These are phyloP conservation scores for Nettapus auritus DNA, from an alignment of 2,113 vertebrate species.

Conservation along the genomic window DNA sequence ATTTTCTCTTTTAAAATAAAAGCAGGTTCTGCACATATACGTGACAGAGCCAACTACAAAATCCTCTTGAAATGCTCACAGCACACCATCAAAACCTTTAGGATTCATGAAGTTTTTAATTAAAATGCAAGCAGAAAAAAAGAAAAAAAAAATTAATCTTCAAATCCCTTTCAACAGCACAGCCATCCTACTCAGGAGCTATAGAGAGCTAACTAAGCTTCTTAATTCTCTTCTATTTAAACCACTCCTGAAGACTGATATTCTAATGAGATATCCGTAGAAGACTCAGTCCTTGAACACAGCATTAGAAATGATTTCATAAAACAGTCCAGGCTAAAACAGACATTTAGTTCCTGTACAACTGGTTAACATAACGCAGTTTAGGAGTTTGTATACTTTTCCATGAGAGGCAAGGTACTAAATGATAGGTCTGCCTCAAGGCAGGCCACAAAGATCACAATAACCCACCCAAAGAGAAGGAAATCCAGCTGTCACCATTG, in stretches of 20 bases:
- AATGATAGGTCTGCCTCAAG: background rate
- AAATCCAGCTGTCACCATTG: background rate
- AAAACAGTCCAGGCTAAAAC: background rate
- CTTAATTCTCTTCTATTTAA: conserved; percentile 51
- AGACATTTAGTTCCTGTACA: background rate
- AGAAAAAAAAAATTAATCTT: background rate
- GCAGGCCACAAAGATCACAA: conserved; percentile 39
- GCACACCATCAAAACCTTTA: background rate
- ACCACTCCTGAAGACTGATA: conserved; percentile 12
- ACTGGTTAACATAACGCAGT: background rate
- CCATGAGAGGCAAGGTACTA: background rate
- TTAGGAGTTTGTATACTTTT: background rate
- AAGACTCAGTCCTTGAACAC: background rate
- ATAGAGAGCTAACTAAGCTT: conserved; percentile 14
- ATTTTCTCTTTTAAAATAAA: background rate
- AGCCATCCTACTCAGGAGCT: background rate
- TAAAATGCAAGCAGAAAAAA: conserved; percentile 14
- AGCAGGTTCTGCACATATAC: background rate
- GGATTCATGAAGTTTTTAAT: background rate
- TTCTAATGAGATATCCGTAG: conserved; percentile 28
- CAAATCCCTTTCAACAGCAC: conserved; percentile 44
- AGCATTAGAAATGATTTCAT: conserved; percentile 21
- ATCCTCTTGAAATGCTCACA: background rate
- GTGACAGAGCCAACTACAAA: background rate
- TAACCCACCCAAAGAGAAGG: conserved; percentile 6